Percentiles rank a stretch among this genome's conserved stretches.
Conservation (phyloP, 2,888 invertebrate genomes). For the Diplolepis rosae region DNA sequence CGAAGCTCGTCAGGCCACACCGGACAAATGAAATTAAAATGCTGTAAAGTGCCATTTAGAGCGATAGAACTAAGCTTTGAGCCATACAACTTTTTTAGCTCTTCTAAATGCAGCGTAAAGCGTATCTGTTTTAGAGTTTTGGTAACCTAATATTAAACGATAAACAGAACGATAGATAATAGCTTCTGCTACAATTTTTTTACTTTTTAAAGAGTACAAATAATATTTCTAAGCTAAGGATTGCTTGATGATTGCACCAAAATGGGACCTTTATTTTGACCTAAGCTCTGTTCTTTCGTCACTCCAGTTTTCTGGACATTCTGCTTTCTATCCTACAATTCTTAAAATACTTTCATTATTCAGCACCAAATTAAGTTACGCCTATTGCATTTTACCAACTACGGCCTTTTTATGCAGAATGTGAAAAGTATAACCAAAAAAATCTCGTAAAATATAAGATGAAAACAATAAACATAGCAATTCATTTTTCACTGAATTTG, state of each 20-base stretch:
- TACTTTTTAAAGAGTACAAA: not conserved
- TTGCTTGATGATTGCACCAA: not conserved
- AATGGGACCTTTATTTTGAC: constrained; percentile 3
- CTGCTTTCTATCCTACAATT: constrained; percentile 43
- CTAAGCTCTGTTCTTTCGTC: constrained; percentile 1
- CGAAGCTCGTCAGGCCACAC: constrained; percentile 48
- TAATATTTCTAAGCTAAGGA: not conserved
- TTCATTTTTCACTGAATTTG: too few species aligned
- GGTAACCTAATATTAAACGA: not conserved
- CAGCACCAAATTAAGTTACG: constrained; percentile 10
- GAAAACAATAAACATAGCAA: too few species aligned
- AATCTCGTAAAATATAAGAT: too few species aligned
- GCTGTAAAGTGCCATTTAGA: constrained; percentile 33
- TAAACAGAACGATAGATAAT: too few species aligned
- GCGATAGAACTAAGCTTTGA: not conserved
- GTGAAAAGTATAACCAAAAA: not conserved
- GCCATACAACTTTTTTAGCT: not conserved
- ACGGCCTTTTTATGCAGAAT: not conserved
- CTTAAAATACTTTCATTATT: constrained; percentile 38
- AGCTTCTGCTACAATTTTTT: too few species aligned
- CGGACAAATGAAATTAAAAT: constrained; percentile 58
- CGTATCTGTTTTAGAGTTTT: not conserved
- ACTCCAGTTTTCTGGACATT: constrained; percentile 38
- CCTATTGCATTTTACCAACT: constrained; percentile 15
- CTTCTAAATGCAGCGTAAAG: not conserved